Evolutionary conservation across 2,797 vertebrate genomes (phyloP), one percentile per base, ranked within the genome.

Genomic region (Luscinia megarhynchos): DNA sequence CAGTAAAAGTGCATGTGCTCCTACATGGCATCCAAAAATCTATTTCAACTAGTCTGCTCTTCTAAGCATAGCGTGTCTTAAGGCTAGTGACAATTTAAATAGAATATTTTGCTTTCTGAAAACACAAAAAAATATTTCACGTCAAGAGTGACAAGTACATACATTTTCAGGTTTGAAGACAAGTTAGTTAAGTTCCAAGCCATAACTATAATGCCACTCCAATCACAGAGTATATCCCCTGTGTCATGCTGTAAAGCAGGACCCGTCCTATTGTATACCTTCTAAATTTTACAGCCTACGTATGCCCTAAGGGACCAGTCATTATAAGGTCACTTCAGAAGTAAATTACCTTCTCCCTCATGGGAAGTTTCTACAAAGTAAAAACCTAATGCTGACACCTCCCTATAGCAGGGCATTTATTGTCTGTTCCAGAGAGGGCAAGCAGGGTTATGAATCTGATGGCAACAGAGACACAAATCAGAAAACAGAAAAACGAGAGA

Each of bases 251-350:
- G 68, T 88, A 95, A 97, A 97, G 77, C 70, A 54, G 43, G 64
- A 87, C 18, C 89, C 94, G 87, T 94, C 96, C 91, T 77, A 84
- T 79, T 95, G 94, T 62, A 92, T n/a, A 72, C 84, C 34, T 91
- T 94, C 95, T 87, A 90, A 94, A 95, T 95, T 98, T 98, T 97
- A 98, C 84, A 97, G 96, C 93, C 58, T 94, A 94, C 96, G 80
- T 51, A 93, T 81, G 88, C 87, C 69, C 64, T 93, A 79, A 88
- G 96, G 78, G 91, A 96, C 91, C 91, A 96, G 94, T 95, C 97
- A 96, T 96, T 97, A 96, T 97, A 97, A 96, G 83, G 87, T 95
- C 81, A 96, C 92, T 96, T 96, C 92, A 93, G 90, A 97, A 97
- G 95, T 93, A 97, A 96, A 96, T 96, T 94, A 94, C 79, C 70